A percentile compares a stretch with the other conserved stretches of the same genome.
Evolutionary conservation across 2,113 vertebrate species (phyloP).

Genomic region (Jacana jacana): DNA sequence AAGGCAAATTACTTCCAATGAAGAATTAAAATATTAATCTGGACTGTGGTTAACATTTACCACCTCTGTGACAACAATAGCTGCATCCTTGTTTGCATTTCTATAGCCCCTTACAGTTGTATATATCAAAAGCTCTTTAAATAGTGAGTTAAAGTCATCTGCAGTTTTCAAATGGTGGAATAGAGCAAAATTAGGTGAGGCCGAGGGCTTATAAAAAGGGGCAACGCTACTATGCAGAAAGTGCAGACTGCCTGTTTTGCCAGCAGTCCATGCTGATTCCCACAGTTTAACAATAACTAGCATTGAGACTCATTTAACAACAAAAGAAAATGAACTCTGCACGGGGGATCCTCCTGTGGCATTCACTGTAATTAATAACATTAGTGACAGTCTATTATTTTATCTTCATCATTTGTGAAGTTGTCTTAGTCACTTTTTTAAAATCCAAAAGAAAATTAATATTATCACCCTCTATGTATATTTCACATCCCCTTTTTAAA

Average conservation of each 20-base stretch:
- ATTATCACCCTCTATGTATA: neutral
- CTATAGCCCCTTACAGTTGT: neutral
- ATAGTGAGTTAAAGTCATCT: neutral
- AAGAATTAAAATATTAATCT: slow-evolving; percentile 14
- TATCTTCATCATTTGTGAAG: slow-evolving; percentile 18
- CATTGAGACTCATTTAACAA: slow-evolving; percentile 9
- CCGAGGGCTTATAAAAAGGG: neutral
- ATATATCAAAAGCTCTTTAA: neutral
- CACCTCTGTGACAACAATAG: neutral
- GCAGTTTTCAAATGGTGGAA: neutral
- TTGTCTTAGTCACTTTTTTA: neutral
- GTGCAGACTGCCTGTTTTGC: neutral
- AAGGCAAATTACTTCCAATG: neutral
- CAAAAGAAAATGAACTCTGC: slow-evolving; percentile 44
- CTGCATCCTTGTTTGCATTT: neutral
- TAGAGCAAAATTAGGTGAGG: neutral
- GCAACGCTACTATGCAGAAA: neutral
- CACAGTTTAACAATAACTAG: slow-evolving; percentile 48
- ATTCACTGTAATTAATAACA: slow-evolving; percentile 29
- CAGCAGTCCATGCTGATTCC: neutral
- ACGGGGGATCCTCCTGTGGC: neutral
- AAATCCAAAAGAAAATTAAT: neutral
- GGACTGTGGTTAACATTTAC: neutral
- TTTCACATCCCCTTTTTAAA: neutral
- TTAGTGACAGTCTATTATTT: slow-evolving; percentile 19